A percentile compares a stretch with the other conserved stretches of the same genome.
phyloP scores from a whole-genome alignment of 2,113 vertebrate genomes.

The Cyanoliseus patagonus region DNA sequence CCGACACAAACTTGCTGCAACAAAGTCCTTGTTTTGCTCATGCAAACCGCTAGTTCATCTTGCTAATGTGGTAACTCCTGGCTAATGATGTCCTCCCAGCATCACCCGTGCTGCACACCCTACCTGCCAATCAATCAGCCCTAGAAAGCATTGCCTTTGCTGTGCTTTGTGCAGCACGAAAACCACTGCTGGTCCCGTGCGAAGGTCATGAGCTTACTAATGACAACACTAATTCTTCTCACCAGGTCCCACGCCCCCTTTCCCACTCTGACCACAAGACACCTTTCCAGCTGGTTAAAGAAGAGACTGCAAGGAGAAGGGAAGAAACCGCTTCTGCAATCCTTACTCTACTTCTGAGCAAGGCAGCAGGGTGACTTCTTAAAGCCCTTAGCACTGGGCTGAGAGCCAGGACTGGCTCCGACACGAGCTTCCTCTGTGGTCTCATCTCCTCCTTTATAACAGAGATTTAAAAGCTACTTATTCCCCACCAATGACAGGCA shows the following conservation, averaged over 20 bases:
- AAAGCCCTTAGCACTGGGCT: not conserved
- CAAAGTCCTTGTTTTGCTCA: not conserved
- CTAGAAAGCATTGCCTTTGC: not conserved
- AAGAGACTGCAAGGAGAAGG: not conserved
- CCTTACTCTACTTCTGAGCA: not conserved
- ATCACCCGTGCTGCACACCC: not conserved
- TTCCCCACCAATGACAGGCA: slow-evolving; percentile 1
- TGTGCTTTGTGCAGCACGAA: not conserved
- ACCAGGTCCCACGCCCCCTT: not conserved
- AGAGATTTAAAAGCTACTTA: slow-evolving; percentile 16
- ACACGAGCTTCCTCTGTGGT: not conserved
- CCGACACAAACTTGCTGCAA: not conserved
- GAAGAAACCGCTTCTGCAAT: not conserved
- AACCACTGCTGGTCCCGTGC: not conserved
- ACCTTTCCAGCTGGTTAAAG: not conserved
- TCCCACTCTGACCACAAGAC: not conserved
- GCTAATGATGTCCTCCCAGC: not conserved
- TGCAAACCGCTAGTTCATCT: not conserved
- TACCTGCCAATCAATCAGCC: not conserved
- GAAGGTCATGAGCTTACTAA: not conserved
- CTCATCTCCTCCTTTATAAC: not conserved
- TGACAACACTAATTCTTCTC: not conserved
- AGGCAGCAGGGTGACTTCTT: not conserved
- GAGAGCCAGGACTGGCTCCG: not conserved
- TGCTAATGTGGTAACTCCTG: not conserved